Conservation (phyloP, 2,888 invertebrate genomes). For the Thysanoteuthis rhombus region DNA sequence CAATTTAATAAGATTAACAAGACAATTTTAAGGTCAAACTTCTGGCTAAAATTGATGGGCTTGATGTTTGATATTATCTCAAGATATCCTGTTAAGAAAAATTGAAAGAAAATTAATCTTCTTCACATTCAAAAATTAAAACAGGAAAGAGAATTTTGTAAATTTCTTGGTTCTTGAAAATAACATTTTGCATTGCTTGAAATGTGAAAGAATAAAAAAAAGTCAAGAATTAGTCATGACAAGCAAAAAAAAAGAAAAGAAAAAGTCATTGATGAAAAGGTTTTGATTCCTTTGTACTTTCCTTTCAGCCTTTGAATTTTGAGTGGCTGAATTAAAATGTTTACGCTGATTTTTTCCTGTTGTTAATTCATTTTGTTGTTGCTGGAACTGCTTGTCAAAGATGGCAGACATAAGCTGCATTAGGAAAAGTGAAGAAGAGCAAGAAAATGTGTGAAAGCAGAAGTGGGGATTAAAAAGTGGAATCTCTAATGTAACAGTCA, state of each 20-base stretch:
- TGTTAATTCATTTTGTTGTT: neutral
- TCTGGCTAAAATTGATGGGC: neutral
- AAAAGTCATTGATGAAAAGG: neutral
- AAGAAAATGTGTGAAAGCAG: neutral
- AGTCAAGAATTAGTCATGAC: neutral
- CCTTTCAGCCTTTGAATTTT: neutral
- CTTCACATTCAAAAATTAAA: neutral
- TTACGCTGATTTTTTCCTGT: neutral
- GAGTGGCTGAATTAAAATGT: constrained; percentile 12
- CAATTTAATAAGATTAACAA: neutral
- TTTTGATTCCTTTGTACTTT: neutral
- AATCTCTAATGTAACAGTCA: constrained; percentile 12
- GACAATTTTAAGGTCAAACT: neutral
- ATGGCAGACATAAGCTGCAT: constrained; percentile 12
- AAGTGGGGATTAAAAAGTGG: neutral
- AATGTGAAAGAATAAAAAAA: neutral
- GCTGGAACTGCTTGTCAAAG: neutral
- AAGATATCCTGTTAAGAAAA: neutral
- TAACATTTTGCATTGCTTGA: neutral
- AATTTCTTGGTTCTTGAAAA: neutral
- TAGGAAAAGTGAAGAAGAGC: neutral
- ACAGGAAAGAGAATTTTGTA: neutral
- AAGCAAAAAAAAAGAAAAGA: neutral
- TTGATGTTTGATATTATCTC: neutral
- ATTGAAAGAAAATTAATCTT: neutral